Evolutionary conservation across 2,113 vertebrate species (phyloP).

Genomic region (Esox niger): DNA sequence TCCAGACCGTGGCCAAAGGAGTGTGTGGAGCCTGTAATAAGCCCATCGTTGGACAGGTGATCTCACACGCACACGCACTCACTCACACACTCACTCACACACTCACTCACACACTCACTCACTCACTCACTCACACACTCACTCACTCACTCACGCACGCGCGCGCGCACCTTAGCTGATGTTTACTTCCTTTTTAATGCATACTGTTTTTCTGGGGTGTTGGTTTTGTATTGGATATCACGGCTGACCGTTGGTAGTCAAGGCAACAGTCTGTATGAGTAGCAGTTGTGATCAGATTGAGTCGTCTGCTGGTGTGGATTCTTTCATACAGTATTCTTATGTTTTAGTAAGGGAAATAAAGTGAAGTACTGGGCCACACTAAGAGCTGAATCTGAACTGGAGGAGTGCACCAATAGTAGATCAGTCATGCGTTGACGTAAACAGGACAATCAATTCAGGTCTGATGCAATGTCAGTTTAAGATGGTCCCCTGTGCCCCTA

Average conservation of each 20-base stretch:
- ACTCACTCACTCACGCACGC: not conserved
- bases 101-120: slow-evolving; percentile 1
- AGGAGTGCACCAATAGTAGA: not conserved
- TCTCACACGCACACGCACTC: not conserved
- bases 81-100: not conserved
- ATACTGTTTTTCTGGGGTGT: no score
- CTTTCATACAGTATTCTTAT: not conserved
- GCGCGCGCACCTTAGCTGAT: not conserved
- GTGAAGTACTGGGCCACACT: not conserved
- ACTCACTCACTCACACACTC: not conserved
- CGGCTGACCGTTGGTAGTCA: no score
- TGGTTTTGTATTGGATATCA: no score
- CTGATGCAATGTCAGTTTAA: no score
- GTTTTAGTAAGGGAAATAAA: not conserved
- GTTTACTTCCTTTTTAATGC: no score
- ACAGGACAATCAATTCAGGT: no score
- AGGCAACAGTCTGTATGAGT: no score
- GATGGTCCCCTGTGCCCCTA: no score
- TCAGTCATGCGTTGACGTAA: not conserved
- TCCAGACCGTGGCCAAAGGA: slow-evolving; percentile 91
- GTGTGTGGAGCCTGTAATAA: slow-evolving; percentile 97
- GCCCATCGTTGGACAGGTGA: slow-evolving; percentile 93
- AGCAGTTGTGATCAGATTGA: not conserved
- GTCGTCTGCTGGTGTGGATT: not conserved
- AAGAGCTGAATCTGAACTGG: not conserved